Evolutionary conservation across 2,113 vertebrate genomes (phyloP), one percentile per base, ranked within the genome.

Genomic region (Mormyrus iriodes): DNA sequence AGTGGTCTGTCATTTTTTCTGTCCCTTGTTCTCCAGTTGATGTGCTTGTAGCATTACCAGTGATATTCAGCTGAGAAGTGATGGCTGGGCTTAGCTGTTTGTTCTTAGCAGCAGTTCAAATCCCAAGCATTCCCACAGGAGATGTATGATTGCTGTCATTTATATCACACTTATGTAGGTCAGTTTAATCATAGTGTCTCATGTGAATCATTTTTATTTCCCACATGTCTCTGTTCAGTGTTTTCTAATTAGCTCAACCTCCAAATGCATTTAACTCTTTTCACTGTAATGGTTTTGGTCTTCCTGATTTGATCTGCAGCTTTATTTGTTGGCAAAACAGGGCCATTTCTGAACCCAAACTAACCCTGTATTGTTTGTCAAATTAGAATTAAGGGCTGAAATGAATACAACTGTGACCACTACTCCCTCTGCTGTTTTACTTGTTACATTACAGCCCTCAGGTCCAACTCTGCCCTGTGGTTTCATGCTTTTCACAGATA

Each of bases 81-180:
- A 65, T 69, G 10, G 73, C 44, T 17, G 21, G 31, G 4, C 39
- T 17, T 19, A 31, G 44, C 48, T 49, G 21, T 42, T 79, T 79
- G 73, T 39, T 76, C 69, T 39, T 48, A 48, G 24, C 6, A 82
- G 76, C 76, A 82, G 31, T 82, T 83, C 31, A 83, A 46, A 48
- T 83, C 21, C 42, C 21, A 46, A 42, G 19, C 79, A 46, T 44
- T 21, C 10, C 15, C 76, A 31, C 13, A 4, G n/a, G 44, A 85
- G 44, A 27, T 24, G 24, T 85, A 27, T 86, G 85, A 39, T 53
- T 53, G 85, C 49, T 53, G 49, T 86, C 85, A 86, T 86, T 86
- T 53, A 86, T 86, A 86, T 86, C 51, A 35, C 85, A 21, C 85
- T 85, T 53, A 53, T 86, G 85, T 86, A 53, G 85, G 85, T 53